Base-by-base conservation (phyloP, 30 jellyfish, hydroid and myxozoan genomes). In the Phacellophora camtschatica region DNA sequence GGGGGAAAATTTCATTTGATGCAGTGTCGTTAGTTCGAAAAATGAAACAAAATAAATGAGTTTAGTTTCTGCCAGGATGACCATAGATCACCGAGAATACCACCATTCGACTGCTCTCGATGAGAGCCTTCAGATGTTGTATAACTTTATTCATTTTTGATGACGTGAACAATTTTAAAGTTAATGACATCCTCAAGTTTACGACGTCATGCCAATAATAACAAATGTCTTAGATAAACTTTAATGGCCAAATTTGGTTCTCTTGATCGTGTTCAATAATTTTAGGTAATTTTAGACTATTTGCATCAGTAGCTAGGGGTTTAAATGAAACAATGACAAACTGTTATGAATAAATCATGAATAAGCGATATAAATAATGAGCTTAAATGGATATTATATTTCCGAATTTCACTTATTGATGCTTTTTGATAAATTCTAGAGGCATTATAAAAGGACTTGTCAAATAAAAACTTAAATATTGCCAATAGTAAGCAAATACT, bases 121-220 rank as follows among this genome's bases (percentile, higher is more conserved):
- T n/a, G 53, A 39, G 8, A 39, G 13, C 20, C 23, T 58, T 58
- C 13, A 19, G 31, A 58, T 41, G 25, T n/a, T 58, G 25, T 58
- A 18, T 58, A 19, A 58, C 27, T 31, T 27, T 31, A 28, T 58
- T 58, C 43, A 58, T 58, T 31, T 19, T 58, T 58, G 45, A 58
- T 27, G 43, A 58, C 74, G 74, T 16, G 45, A 58, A 45, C 74
- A 58, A 13, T 27, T 58, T 19, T 13, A 7, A 8, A 58, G 74
- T 8, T 18, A 27, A 58, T 58, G 53, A 39, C 53, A 13, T 39
- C 53, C 8, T 39, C 53, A 39, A 39, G 53, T 39, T 39, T 39
- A 39, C 13, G 74, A 58, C 74, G 43, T 58, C 45, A 58, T 58
- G 74, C 74, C 20, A 58, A 58, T 58, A 53, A 53, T 53, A 53